These are phyloP conservation scores for Zenarchopterus dispar DNA, from an alignment of 2,797 vertebrate species.

Conservation along the genomic window DNA sequence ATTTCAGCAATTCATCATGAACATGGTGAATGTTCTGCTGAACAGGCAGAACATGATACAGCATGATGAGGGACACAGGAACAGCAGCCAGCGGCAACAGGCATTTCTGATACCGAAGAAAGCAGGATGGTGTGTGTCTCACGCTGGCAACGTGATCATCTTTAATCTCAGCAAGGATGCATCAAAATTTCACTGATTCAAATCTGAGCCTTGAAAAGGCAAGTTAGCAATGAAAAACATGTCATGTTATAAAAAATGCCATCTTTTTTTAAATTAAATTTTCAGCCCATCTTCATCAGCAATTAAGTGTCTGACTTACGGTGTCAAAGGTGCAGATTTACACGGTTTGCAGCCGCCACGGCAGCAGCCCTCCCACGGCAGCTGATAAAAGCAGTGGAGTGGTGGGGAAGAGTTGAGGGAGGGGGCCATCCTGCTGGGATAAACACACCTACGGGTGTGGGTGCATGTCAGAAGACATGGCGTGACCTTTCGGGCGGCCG, in stretches of 20 bases:
- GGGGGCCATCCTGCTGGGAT: conserved; percentile 43
- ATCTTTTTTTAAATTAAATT: conserved; percentile 17
- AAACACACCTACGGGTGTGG: conserved; percentile 63
- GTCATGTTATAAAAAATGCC: conserved; percentile 7
- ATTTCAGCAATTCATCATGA: conserved; percentile 38
- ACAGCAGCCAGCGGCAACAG: background rate
- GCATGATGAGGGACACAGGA: conserved; percentile 19
- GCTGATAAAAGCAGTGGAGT: conserved; percentile 31
- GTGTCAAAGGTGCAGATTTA: conserved; percentile 17
- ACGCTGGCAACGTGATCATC: conserved; percentile 17
- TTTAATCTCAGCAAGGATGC: conserved; percentile 5
- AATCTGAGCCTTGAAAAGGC: background rate
- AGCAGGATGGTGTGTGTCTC: background rate
- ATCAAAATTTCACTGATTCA: background rate
- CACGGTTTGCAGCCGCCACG: conserved; percentile 4
- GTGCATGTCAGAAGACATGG: conserved; percentile 59
- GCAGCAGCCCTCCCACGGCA: conserved; percentile 25
- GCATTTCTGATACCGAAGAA: conserved; percentile 28
- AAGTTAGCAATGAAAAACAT: background rate
- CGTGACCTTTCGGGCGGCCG: conserved; percentile 74
- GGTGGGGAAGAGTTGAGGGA: conserved; percentile 4
- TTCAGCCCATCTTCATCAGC: conserved; percentile 11
- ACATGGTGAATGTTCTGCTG: conserved; percentile 41
- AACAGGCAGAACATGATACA: conserved; percentile 38
- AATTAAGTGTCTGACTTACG: conserved; percentile 13